phyloP scores from a whole-genome alignment of 2,888 invertebrate species.

The Metopia argyrocephala region DNA sequence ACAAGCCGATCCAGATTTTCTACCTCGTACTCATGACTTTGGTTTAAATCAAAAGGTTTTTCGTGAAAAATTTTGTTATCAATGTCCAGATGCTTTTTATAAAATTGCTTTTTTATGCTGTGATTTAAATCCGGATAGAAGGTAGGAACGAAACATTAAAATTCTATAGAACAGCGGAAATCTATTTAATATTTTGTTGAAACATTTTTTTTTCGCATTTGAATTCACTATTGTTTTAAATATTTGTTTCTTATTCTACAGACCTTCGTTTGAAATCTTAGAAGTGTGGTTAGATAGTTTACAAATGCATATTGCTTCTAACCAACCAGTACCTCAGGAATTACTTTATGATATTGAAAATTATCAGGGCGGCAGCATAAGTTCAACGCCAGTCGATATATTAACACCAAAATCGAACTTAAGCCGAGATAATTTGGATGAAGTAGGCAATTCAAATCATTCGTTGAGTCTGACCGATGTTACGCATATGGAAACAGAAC shows the following conservation, averaged over 20 bases:
- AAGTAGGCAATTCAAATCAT: constrained; percentile 63
- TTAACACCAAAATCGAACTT: constrained; percentile 76
- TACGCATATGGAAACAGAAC: not conserved
- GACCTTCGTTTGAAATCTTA: constrained; percentile 93
- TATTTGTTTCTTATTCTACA: constrained; percentile 72
- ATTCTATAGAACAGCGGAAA: too few species aligned
- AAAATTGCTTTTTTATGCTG: constrained; percentile 94
- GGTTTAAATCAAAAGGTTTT: constrained; percentile 93
- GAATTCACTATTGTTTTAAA: too few species aligned
- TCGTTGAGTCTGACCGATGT: constrained; percentile 16
- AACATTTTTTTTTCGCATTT: too few species aligned
- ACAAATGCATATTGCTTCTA: constrained; percentile 84
- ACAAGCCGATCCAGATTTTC: constrained; percentile 95
- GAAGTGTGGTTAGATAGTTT: constrained; percentile 92
- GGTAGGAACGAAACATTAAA: constrained; percentile 81
- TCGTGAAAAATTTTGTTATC: constrained; percentile 88
- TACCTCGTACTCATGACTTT: constrained; percentile 94
- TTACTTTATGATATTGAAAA: constrained; percentile 87
- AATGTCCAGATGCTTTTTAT: constrained; percentile 92
- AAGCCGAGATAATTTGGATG: constrained; percentile 76
- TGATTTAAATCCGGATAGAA: constrained; percentile 92
- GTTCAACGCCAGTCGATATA: constrained; percentile 76
- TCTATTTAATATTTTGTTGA: too few species aligned
- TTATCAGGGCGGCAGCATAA: constrained; percentile 80
- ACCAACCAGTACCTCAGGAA: constrained; percentile 83